Evolutionary conservation across 2,888 invertebrate species (phyloP).

Genomic region (Drosophila sordidapex): DNA sequence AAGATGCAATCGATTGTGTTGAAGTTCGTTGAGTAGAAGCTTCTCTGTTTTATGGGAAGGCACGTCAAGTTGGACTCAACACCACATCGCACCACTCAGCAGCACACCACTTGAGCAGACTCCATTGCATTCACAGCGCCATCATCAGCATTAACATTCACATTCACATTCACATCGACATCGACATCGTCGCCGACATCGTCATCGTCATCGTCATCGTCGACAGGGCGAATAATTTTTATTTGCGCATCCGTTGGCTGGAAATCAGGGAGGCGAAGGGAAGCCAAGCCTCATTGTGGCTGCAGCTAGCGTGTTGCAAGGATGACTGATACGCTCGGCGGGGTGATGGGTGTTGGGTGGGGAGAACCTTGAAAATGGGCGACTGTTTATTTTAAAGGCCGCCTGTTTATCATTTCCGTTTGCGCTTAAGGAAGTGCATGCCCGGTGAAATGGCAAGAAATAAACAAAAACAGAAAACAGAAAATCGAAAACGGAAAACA

Average conservation of each 20-base stretch:
- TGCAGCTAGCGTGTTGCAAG: not conserved
- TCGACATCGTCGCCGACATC: conserved; percentile 3
- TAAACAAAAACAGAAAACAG: conserved; percentile 38
- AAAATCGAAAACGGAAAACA: conserved; percentile 49
- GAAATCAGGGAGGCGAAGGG: conserved; percentile 34
- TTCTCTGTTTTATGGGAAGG: conserved; percentile 12
- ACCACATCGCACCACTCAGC: conserved; percentile 2
- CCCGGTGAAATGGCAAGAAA: conserved; percentile 36
- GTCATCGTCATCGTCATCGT: not conserved
- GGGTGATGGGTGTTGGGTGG: not conserved
- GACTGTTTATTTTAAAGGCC: conserved; percentile 53
- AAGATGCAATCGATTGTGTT: conserved; percentile 1
- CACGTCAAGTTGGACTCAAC: conserved; percentile 6
- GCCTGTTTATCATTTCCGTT: conserved; percentile 71
- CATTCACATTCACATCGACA: conserved; percentile 12
- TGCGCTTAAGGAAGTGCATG: conserved; percentile 62
- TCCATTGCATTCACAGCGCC: conserved; percentile 25
- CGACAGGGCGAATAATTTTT: conserved; percentile 72
- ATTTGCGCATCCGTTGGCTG: conserved; percentile 79
- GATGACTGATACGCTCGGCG: conserved; percentile 13
- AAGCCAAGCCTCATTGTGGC: not conserved
- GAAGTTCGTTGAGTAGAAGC: conserved; percentile 3
- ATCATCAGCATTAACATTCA: conserved; percentile 14
- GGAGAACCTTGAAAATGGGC: conserved; percentile 56
- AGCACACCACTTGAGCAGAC: conserved; percentile 9